Evolutionary conservation across 2,797 vertebrate genomes (phyloP).

Genomic region (Otus scops): DNA sequence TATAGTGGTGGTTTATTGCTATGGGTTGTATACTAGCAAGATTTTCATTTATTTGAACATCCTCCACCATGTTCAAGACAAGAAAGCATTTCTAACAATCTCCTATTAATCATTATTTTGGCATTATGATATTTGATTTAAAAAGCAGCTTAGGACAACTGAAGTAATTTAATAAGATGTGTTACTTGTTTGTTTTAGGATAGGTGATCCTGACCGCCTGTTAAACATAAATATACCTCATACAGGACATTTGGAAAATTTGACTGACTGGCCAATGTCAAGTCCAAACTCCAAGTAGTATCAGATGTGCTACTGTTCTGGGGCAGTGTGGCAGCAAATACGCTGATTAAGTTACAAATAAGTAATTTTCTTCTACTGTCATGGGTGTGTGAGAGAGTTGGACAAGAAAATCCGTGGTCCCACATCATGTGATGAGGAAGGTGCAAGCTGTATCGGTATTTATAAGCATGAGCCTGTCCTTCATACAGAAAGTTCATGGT

Average conservation of each 20-base stretch:
- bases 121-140: neutral
- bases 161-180: neutral
- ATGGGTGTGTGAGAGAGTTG: neutral
- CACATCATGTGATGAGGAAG: neutral
- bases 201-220: neutral
- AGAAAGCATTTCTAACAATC: constrained; percentile 1
- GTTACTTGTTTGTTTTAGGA: neutral
- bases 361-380: neutral
- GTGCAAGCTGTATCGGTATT: neutral
- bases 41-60: neutral
- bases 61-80: neutral
- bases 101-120: neutral
- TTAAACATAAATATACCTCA: neutral
- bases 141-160: neutral
- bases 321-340: neutral
- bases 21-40: neutral
- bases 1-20: neutral
- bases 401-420: neutral
- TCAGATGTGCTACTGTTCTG: neutral
- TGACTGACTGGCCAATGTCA: neutral
- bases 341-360: neutral
- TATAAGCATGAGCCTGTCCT: neutral
- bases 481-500: constrained; percentile 9
- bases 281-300: neutral
- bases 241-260: neutral